phyloP scores from a whole-genome alignment of 30 jellyfish, hydroid and myxozoan genomes.

The Nemopilema nomurai region DNA sequence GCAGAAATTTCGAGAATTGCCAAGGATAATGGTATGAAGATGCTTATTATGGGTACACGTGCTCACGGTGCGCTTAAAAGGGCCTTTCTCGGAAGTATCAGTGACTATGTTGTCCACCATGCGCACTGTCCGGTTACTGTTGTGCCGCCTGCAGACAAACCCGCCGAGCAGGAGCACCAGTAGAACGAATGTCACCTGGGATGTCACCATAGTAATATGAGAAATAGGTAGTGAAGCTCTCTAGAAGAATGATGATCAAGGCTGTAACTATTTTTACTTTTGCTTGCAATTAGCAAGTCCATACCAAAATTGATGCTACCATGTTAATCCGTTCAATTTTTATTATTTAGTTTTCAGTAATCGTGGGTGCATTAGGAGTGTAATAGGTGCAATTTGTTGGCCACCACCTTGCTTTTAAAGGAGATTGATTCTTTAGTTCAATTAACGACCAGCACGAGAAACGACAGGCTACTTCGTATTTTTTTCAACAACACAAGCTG shows the following conservation, averaged over 20 bases:
- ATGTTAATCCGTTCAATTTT: background rate
- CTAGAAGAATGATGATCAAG: background rate
- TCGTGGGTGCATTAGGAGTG: background rate
- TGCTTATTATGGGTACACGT: constrained; percentile 76
- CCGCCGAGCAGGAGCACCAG: constrained; percentile 14
- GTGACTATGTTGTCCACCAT: constrained; percentile 87
- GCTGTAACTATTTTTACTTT: constrained; percentile 3
- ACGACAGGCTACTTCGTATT: background rate
- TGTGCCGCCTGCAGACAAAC: constrained; percentile 64
- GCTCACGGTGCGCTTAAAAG: constrained; percentile 73
- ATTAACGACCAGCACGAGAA: background rate
- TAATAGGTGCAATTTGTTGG: background rate
- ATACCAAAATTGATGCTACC: background rate
- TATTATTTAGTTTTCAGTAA: background rate
- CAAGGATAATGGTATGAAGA: constrained; percentile 51
- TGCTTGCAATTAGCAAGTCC: background rate
- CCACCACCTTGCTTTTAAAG: background rate
- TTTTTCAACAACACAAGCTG: background rate
- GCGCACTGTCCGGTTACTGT: constrained; percentile 87
- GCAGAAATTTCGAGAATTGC: constrained; percentile 64
- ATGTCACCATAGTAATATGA: background rate
- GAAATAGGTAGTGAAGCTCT: background rate
- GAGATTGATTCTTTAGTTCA: background rate
- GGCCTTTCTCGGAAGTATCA: constrained; percentile 83
- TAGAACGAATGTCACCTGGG: background rate